Conservation (phyloP, 2,113 vertebrate species). For the Dicrurus megarhynchus region DNA sequence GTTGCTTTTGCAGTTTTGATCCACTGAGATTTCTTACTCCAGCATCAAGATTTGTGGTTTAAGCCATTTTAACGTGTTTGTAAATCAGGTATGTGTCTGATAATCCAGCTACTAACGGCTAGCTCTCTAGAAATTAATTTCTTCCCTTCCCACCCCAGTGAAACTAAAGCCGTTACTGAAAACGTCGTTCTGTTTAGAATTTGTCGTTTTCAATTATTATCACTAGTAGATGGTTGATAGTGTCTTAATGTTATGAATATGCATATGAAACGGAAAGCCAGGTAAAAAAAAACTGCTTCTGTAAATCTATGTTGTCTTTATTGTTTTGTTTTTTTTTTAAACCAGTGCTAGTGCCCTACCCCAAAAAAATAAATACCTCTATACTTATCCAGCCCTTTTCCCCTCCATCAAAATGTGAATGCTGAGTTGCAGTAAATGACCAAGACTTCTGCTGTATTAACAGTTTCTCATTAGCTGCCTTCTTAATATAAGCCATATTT, state of each 20-base stretch:
- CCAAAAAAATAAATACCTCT: background rate
- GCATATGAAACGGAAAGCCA: background rate
- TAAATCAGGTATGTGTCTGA: background rate
- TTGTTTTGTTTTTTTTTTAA: background rate
- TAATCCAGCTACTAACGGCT: background rate
- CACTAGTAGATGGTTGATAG: background rate
- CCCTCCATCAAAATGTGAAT: background rate
- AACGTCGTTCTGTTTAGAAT: background rate
- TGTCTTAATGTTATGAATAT: background rate
- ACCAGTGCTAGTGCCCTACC: background rate
- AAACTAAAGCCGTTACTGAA: background rate
- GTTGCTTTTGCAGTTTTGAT: background rate
- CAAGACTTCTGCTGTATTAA: background rate
- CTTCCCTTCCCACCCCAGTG: background rate
- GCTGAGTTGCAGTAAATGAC: background rate
- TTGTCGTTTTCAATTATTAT: background rate
- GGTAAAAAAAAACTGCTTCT: background rate
- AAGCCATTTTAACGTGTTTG: background rate
- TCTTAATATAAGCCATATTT: background rate
- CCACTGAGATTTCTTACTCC: background rate
- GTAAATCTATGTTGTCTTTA: background rate
- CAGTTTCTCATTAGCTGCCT: background rate
- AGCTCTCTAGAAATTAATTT: background rate
- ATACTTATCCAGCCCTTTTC: background rate
- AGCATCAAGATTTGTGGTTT: background rate